These are phyloP conservation scores for Prionace glauca DNA, from an alignment of 2,797 vertebrate species.

Conservation along the genomic window DNA sequence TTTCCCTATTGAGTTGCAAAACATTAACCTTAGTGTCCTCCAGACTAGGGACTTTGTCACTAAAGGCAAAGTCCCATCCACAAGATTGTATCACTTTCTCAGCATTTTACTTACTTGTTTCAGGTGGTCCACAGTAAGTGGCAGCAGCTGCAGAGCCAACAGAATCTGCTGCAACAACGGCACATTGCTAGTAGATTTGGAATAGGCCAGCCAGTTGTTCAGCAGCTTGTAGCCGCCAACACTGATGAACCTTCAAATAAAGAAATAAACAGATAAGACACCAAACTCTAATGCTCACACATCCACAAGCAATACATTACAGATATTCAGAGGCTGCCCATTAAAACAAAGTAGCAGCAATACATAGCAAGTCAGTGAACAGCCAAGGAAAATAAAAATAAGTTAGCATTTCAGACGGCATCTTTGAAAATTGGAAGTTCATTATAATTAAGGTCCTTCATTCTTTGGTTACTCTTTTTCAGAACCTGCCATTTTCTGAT, in stretches of 20 bases:
- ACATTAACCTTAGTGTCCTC: neutral
- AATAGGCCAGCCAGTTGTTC: conserved; percentile 85
- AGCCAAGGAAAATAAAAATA: neutral
- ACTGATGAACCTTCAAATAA: conserved; percentile 70
- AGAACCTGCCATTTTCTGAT: neutral
- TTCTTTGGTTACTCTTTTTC: neutral
- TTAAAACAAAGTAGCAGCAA: neutral
- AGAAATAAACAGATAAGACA: neutral
- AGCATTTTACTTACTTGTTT: conserved; percentile 69
- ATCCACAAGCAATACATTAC: neutral
- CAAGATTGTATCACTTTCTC: neutral
- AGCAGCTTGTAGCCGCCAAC: conserved; percentile 86
- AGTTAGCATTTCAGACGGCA: neutral
- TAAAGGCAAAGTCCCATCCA: neutral
- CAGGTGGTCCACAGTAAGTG: conserved; percentile 87
- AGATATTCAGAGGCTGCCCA: neutral
- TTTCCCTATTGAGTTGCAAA: neutral
- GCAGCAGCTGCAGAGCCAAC: conserved; percentile 83
- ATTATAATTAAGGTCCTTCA: neutral
- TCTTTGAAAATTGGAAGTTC: neutral
- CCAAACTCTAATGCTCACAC: neutral
- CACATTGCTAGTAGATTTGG: conserved; percentile 80
- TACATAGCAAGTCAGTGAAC: neutral
- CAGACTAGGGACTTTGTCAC: neutral
- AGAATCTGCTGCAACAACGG: conserved; percentile 86